Percentiles rank a stretch among this genome's conserved stretches.
These are phyloP conservation scores for Ataeniobius toweri DNA, from an alignment of 2,797 vertebrate species.

Conservation along the genomic window DNA sequence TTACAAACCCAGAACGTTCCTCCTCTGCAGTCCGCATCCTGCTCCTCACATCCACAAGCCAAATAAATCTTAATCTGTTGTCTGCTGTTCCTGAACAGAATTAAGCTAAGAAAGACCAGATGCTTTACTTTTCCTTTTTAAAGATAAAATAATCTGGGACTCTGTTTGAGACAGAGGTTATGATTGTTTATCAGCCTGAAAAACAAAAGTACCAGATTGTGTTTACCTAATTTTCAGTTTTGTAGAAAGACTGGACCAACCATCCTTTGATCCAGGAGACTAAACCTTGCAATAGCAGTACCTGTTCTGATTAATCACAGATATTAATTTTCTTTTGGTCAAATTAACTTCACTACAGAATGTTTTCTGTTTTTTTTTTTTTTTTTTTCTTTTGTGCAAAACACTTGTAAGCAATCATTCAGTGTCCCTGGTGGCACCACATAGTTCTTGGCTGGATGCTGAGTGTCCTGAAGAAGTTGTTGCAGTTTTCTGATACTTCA, in stretches of 20 bases:
- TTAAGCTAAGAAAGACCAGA: not conserved
- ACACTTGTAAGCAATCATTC: not conserved
- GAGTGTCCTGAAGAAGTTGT: not conserved
- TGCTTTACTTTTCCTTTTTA: not conserved
- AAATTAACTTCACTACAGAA: not conserved
- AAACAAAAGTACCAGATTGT: not conserved
- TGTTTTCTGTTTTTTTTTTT: no score
- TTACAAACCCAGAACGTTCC: conserved; percentile 47
- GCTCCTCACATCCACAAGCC: conserved; percentile 5
- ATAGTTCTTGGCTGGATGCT: no score
- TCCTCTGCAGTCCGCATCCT: conserved; percentile 10
- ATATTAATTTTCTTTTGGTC: not conserved
- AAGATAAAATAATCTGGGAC: not conserved
- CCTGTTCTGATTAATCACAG: not conserved
- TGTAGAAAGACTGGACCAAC: not conserved
- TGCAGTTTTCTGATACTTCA: not conserved
- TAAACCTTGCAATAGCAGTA: not conserved
- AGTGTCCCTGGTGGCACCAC: not conserved
- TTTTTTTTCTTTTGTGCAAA: not conserved
- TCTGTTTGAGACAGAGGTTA: not conserved
- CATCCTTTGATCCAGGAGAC: not conserved
- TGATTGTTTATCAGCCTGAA: not conserved
- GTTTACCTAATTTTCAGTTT: not conserved
- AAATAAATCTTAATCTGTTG: not conserved
- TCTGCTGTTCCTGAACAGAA: not conserved